phyloP scores from a whole-genome alignment of 2,888 invertebrate species.

The Strigamia transsilvanica region DNA sequence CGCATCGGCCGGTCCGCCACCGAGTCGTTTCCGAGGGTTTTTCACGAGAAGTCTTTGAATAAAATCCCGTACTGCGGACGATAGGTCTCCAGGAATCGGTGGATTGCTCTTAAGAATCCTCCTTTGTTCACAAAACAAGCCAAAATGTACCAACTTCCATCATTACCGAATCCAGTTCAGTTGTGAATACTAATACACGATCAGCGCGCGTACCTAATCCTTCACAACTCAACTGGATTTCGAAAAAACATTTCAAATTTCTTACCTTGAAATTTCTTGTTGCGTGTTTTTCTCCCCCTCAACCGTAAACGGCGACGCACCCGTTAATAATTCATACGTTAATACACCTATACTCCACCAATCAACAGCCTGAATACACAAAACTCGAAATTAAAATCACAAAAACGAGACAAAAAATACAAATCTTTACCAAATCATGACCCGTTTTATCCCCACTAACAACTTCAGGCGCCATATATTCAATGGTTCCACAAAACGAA shows the following conservation, averaged over 20 bases:
- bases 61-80: conserved; percentile 78
- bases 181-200: too few relatives aligned
- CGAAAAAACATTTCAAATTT: background rate
- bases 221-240: too few relatives aligned
- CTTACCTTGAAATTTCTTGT: conserved; percentile 85
- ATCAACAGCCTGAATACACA: conserved; percentile 81
- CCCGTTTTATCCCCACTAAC: conserved; percentile 84
- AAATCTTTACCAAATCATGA: conserved; percentile 87
- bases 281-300: conserved; percentile 94
- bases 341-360: conserved; percentile 99
- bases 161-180: too few relatives aligned
- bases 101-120: conserved; percentile 89
- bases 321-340: conserved; percentile 94
- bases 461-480: conserved; percentile 95
- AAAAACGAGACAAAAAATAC: background rate
- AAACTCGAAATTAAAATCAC: background rate
- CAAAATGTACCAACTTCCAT: too few relatives aligned
- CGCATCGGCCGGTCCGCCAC: conserved; percentile 85
- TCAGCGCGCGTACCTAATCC: too few relatives aligned
- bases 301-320: conserved; percentile 96
- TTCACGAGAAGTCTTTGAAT: conserved; percentile 85
- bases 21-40: conserved; percentile 85
- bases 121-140: conserved; percentile 63
- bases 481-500: conserved; percentile 98
- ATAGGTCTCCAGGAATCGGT: conserved; percentile 84